These are phyloP conservation scores for Tragelaphus buxtoni DNA, from an alignment of 2,113 vertebrate genomes.

Conservation along the genomic window DNA sequence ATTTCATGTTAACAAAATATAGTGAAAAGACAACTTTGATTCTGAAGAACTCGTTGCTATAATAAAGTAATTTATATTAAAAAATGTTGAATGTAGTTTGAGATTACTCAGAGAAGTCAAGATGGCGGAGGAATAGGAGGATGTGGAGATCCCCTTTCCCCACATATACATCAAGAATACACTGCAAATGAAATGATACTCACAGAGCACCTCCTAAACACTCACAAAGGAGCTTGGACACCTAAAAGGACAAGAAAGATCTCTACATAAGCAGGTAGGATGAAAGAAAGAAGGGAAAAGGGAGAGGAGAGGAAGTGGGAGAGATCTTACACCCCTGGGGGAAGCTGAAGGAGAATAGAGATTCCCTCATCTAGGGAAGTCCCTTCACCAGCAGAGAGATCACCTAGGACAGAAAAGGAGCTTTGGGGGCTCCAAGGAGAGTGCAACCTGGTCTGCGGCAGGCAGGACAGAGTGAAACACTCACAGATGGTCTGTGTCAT, in stretches of 20 bases:
- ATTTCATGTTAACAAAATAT: conserved; percentile 83
- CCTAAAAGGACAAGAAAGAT: neutral
- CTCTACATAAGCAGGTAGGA: neutral
- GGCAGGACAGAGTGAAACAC: too few species aligned
- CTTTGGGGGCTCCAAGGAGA: too few species aligned
- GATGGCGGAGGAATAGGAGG: neutral
- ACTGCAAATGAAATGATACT: neutral
- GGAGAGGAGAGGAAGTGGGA: neutral
- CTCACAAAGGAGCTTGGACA: neutral
- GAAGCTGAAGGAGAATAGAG: neutral
- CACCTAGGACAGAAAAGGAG: too few species aligned
- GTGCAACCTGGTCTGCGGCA: too few species aligned
- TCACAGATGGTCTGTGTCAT: too few species aligned
- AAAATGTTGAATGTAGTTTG: neutral
- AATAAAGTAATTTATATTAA: conserved; percentile 86
- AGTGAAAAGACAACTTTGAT: conserved; percentile 83
- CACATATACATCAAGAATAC: neutral
- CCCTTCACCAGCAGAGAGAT: too few species aligned
- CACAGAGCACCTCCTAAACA: neutral
- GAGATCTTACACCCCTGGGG: neutral
- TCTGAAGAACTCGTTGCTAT: conserved; percentile 84
- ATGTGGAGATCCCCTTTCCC: neutral
- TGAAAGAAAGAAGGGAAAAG: neutral
- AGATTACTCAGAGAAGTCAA: neutral
- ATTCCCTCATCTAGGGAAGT: too few species aligned